These are phyloP conservation scores for Conus ventricosus DNA, from an alignment of 1,140 invertebrate genomes.

Conservation along the genomic window DNA sequence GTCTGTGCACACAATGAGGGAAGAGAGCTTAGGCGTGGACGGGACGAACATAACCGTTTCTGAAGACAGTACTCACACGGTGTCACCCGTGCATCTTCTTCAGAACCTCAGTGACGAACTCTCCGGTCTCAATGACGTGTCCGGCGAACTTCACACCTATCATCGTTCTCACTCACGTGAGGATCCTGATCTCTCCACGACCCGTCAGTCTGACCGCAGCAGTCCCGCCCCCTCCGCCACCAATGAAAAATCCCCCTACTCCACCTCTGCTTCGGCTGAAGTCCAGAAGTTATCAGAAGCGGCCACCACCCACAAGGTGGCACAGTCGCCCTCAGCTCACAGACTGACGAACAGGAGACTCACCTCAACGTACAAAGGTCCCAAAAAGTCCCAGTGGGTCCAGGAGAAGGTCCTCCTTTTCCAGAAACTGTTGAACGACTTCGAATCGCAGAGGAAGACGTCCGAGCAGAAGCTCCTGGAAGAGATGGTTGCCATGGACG, in stretches of 20 bases:
- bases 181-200: background rate
- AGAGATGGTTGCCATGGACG: background rate
- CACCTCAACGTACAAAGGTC: background rate
- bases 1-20: background rate
- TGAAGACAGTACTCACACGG: background rate
- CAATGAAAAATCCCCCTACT: conserved; percentile 31
- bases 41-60: background rate
- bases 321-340: background rate
- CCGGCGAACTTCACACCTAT: background rate
- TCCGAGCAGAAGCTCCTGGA: background rate
- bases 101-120: background rate
- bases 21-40: background rate
- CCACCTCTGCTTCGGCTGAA: conserved; percentile 32
- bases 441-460: background rate
- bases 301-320: background rate
- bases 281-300: conserved; percentile 13
- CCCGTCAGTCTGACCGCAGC: background rate
- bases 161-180: background rate
- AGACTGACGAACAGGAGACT: background rate
- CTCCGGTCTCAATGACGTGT: background rate
- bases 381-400: conserved; percentile 2
- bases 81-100: background rate
- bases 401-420: background rate
- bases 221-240: conserved; percentile 29
- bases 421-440: conserved; percentile 1